phyloP scores from a whole-genome alignment of 2,797 vertebrate species.

The Neomorphus geoffroyi region DNA sequence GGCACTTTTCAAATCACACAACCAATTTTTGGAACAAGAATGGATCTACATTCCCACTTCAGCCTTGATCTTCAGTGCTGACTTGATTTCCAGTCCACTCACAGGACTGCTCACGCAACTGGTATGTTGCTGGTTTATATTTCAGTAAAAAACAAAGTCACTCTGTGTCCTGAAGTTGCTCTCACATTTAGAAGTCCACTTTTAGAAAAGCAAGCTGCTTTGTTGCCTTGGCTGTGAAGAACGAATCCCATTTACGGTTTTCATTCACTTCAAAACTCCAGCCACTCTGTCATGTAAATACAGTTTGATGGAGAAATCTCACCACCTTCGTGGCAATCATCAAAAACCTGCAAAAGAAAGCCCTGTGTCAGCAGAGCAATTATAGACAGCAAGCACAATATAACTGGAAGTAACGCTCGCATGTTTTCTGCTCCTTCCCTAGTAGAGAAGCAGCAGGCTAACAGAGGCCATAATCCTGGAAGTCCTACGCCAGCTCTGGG shows the following conservation, averaged over 20 bases:
- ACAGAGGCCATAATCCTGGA: not conserved
- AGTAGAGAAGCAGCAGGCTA: not conserved
- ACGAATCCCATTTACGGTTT: not conserved
- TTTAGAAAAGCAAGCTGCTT: constrained; percentile 30
- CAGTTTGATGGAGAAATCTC: constrained; percentile 96
- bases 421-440: not conserved
- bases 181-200: not conserved
- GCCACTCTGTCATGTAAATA: constrained; percentile 94
- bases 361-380: not conserved
- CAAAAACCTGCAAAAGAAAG: constrained; percentile 86
- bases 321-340: constrained; percentile 94
- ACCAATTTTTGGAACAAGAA: not conserved
- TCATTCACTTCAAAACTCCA: constrained; percentile 84
- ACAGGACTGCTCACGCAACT: not conserved
- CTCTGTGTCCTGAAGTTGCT: not conserved
- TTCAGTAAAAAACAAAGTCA: not conserved
- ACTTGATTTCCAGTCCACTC: not conserved
- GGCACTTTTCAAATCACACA: not conserved
- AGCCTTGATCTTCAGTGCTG: not conserved
- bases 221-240: not conserved
- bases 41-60: not conserved
- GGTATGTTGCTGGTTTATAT: not conserved
- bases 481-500: not conserved
- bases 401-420: not conserved
- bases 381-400: not conserved